Conservation (phyloP, 2,797 vertebrate genomes). For the Rhinatrema bivittatum region DNA sequence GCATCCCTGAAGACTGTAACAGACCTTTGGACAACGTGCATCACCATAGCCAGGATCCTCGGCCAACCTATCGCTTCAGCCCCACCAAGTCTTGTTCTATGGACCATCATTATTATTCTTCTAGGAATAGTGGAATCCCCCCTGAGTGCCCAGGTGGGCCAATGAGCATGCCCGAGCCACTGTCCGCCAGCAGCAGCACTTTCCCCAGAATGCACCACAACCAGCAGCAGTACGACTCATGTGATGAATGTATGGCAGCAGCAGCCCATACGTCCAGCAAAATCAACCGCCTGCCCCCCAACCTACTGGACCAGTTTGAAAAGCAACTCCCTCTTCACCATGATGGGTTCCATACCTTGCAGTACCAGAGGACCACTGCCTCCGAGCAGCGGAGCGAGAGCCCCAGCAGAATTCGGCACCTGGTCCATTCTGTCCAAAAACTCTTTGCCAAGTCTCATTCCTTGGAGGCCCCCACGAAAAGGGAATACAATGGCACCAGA, state of each 20-base stretch:
- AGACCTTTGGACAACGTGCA: slow-evolving; percentile 63
- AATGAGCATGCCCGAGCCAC: slow-evolving; percentile 59
- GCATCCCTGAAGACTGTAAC: slow-evolving; percentile 75
- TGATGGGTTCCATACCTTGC: slow-evolving; percentile 95
- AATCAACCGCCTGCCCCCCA: slow-evolving; percentile 88
- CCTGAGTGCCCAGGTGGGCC: slow-evolving; percentile 61
- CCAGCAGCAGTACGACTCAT: slow-evolving; percentile 85
- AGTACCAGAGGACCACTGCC: slow-evolving; percentile 80
- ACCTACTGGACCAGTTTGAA: slow-evolving; percentile 91
- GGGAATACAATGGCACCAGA: slow-evolving; percentile 85
- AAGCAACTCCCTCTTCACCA: slow-evolving; percentile 94
- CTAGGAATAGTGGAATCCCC: slow-evolving; percentile 55
- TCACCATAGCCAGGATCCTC: slow-evolving; percentile 48
- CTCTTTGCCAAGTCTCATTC: slow-evolving; percentile 98
- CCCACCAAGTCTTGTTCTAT: slow-evolving; percentile 62
- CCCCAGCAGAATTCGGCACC: slow-evolving; percentile 92
- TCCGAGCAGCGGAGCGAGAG: slow-evolving; percentile 90
- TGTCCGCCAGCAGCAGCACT: slow-evolving; percentile 75
- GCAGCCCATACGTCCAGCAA: slow-evolving; percentile 68
- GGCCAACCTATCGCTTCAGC: slow-evolving; percentile 52
- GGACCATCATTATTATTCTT: slow-evolving; percentile 76
- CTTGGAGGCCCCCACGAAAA: slow-evolving; percentile 86
- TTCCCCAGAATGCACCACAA: slow-evolving; percentile 91
- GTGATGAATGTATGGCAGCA: slow-evolving; percentile 83
- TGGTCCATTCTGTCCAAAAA: slow-evolving; percentile 96